phyloP scores from a whole-genome alignment of 2,888 invertebrate species.

The Uloborus plumipes region DNA sequence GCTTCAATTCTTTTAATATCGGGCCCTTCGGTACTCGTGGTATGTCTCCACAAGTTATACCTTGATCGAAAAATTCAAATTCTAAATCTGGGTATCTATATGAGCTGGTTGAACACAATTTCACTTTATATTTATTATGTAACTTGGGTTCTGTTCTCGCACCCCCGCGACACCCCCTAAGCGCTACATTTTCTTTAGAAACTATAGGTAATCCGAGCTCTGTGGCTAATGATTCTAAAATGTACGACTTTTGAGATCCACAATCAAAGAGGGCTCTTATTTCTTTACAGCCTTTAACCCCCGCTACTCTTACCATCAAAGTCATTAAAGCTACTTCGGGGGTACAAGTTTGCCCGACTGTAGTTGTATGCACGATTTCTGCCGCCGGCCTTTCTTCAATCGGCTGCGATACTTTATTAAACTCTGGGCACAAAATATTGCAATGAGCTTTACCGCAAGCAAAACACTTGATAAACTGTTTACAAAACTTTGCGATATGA shows the following conservation, averaged over 20 bases:
- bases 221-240: not conserved
- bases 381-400: not conserved
- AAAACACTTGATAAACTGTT: not conserved
- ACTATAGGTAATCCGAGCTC: not conserved
- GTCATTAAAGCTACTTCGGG: not conserved
- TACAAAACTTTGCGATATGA: constrained; percentile 8
- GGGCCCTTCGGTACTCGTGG: not conserved
- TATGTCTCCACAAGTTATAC: constrained; percentile 5
- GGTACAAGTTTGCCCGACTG: constrained; percentile 4
- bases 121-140: not conserved
- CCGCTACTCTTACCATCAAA: not conserved
- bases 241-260: constrained; percentile 14
- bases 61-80: constrained; percentile 10
- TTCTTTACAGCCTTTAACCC: too few relatives aligned
- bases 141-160: not conserved
- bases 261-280: constrained; percentile 5
- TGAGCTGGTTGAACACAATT: too few relatives aligned
- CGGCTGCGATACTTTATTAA: not conserved
- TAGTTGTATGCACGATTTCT: not conserved
- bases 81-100: not conserved
- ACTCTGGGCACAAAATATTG: not conserved
- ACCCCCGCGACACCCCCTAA: not conserved
- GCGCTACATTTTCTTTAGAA: not conserved
- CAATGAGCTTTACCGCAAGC: not conserved
- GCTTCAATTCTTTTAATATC: constrained; percentile 9